Evolutionary conservation across 2,797 vertebrate genomes (phyloP).

Genomic region (Catharus ustulatus): DNA sequence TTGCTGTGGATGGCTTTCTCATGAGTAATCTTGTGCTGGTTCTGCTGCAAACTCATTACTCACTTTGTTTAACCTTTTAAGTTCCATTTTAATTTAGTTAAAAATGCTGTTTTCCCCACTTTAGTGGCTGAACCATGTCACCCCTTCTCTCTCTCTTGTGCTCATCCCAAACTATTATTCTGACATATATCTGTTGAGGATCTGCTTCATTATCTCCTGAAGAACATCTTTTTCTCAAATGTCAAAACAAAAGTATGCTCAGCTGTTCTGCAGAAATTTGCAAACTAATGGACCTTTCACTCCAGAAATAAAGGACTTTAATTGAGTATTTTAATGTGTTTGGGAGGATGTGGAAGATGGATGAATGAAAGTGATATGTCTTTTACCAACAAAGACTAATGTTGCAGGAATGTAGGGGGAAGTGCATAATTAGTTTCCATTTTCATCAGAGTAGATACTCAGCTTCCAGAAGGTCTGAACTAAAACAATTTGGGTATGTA

Average conservation of each 20-base stretch:
- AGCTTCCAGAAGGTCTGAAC: neutral
- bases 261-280: slow-evolving; percentile 32
- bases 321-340: slow-evolving; percentile 9
- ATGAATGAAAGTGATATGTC: neutral
- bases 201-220: neutral
- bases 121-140: neutral
- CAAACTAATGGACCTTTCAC: slow-evolving; percentile 46
- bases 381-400: neutral
- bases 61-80: neutral
- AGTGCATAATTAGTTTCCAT: neutral
- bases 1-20: neutral
- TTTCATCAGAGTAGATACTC: neutral
- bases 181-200: neutral
- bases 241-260: slow-evolving; percentile 25
- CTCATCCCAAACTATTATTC: neutral
- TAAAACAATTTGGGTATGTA: neutral
- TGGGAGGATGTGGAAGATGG: slow-evolving; percentile 16
- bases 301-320: slow-evolving; percentile 23
- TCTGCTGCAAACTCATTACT: neutral
- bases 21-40: neutral
- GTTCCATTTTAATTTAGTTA: neutral
- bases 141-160: neutral
- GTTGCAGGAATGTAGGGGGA: neutral
- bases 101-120: neutral
- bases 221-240: slow-evolving; percentile 19